Base-by-base conservation (phyloP, 64 coral and sea anemone genomes). In the Trachythela sp. region DNA sequence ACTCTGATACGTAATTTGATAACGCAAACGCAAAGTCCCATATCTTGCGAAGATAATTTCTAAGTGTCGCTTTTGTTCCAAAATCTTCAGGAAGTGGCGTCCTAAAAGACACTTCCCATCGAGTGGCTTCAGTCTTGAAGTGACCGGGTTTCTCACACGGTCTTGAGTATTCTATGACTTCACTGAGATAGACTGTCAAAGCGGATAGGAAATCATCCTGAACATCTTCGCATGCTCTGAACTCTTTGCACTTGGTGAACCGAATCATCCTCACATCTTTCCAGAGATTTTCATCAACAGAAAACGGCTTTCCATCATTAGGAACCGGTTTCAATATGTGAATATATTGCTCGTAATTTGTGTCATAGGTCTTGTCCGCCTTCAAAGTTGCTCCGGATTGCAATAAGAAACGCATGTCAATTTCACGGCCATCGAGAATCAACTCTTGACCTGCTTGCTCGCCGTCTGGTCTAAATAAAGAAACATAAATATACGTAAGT, bases 401-500 rank as follows among this genome's bases (percentile, higher is more conserved):
- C 43, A 97, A 85, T 70, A 97, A 70, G 13, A 97, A 97, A 15
- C 95, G 90, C 45, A 97, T 54, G 35, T 97, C 95, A 49, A 51
- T 83, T 26, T 97, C 95, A 26, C 59, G 15, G 34, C 92, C 95
- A 41, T 97, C 92, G 49, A 94, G 85, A 8, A 32, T 70, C 68
- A 32, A 31, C 45, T 58, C 75, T 17, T 64, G 36, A 31, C 4
- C 42, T 45, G 42, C 42, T 45, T 6, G 4, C 42, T 45, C 42
- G 42, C 42, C 11, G 11, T 45, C 42, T 6, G 42, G 42, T 11
- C 42, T 45, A 45, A 11, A 45, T 6, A 45, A 45, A 45, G 4
- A 11, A 45, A 45, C 11, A 45, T 6, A 11, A 45, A 45, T 45
- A 45, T n/a, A n/a, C n/a, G n/a, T n/a, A n/a, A n/a, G n/a, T n/a